A percentile compares a stretch with the other conserved stretches of the same genome.
These are phyloP conservation scores for Uloborus plumipes DNA, from an alignment of 2,888 invertebrate genomes.

Conservation along the genomic window DNA sequence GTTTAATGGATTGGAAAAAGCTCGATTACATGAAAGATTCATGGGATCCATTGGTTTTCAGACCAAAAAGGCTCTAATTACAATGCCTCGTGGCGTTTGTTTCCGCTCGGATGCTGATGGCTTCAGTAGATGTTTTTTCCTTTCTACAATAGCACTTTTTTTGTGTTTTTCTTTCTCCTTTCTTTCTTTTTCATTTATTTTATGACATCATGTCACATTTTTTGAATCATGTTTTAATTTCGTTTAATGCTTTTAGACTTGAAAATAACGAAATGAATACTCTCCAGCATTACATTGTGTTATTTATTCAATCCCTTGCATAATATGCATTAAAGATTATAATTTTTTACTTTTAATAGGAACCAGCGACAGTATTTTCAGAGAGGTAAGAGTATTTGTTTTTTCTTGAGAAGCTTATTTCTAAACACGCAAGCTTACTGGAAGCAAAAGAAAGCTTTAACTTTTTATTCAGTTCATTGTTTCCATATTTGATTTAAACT, in stretches of 20 bases:
- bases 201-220: not conserved
- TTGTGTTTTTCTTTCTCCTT: not conserved
- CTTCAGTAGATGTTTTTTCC: constrained; percentile 40
- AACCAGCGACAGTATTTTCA: no score
- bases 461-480: no score
- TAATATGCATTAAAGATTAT: no score
- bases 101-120: constrained; percentile 59
- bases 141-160: not conserved
- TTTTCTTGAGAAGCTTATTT: no score
- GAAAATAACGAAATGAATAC: no score
- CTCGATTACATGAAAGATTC: constrained; percentile 57
- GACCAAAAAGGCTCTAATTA: constrained; percentile 57
- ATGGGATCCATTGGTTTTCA: constrained; percentile 37
- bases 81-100: constrained; percentile 59
- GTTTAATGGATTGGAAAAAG: constrained; percentile 63
- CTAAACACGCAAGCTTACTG: no score
- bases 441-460: no score
- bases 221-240: not conserved
- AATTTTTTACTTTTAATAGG: no score
- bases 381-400: no score
- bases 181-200: not conserved
- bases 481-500: no score
- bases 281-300: no score
- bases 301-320: no score
- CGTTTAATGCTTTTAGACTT: not conserved